Evolutionary conservation across 2,797 vertebrate species (phyloP), one percentile per base, ranked within the genome.

Genomic region (Diplodus puntazzo): DNA sequence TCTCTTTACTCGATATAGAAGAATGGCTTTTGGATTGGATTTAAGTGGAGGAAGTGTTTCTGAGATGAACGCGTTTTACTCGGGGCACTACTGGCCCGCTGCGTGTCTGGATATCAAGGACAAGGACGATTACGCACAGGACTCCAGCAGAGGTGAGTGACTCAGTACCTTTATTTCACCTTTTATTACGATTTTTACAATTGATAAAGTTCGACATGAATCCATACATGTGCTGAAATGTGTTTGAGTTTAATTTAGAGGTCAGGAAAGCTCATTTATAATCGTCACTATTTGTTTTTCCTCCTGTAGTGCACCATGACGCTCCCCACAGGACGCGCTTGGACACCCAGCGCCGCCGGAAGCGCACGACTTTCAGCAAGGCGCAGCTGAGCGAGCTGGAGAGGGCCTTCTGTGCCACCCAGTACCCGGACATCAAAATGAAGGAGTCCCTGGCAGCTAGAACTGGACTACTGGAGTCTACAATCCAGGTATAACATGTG

Each of bases 321-420:
- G 49, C 25, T 53, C 23, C 49, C 1, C 50, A 55, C n/a, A 75
- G 52, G 2, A 75, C 23, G 53, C 58, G 67, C 60, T 54, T 64
- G 0, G 87, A 83, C n/a, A 52, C 54, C 1, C 83, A 79, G 17
- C 87, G 88, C 21, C 92, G 93, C 61, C 65, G 92, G 75, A 95
- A 93, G 82, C 93, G 94, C 77, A 94, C 91, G 0, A 93, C 88
- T 6, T 94, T 95, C 89, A 95, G 83, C 83, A 92, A 92, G 67
- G 79, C 65, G 20, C 94, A 94, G 82, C 90, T 94, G 74, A 60
- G 57, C 42, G 86, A 89, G 69, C 89, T 95, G 86, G 93, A 95
- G 82, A 79, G 69, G 77, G 84, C 88, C 55, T 95, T 95, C 80
- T 86, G 80, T 11, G 45, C 78, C 57, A 93, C 91, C 1, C 90